Evolutionary conservation across 53 echinoderm and acorn worm genomes (phyloP), one percentile per base, ranked within the genome.

Genomic region (Paracentrotus lividus): DNA sequence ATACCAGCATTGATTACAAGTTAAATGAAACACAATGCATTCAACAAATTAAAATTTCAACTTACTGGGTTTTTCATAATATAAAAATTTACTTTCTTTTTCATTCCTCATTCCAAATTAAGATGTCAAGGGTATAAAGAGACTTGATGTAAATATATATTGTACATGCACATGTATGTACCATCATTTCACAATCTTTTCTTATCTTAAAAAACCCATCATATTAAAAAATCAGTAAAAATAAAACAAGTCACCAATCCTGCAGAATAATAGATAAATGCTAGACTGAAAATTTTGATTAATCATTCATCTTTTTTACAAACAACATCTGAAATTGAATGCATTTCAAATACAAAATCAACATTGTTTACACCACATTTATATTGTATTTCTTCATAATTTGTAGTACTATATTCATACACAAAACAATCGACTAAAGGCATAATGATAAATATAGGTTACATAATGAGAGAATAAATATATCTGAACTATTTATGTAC

Each of bases 381-480:
- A 76, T 42, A 81, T 77, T 77, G 43, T 81, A 81, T n/a, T 81
- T 81, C 81, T 81, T 45, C 47, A 81, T 45, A 45, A 23, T 76
- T 76, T 42, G 42, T 81, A 81, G 81, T 81, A 81, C 81, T 81
- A 81, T 81, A 45, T n/a, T 47, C 36, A 76, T 81, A 47, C 47
- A 81, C 81, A 81, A 77, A 81, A 72, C 72, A 72, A 72, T 38
- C 12, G n/a, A 81, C 31, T 26, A 45, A 24, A 49, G 27, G 81
- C 44, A 47, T 81, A 81, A 45, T 81, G 81, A 47, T 81, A n/a
- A 81, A 81, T 81, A 81, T 81, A 81, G 47, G 47, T 43, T 47
- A 81, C 81, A 81, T 81, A 81, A 38, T 21, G 10, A n/a, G 42
- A 81, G 81, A 45, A 81, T 47, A 81, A 81, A 81, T 81, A 81